Percentiles rank a stretch among this genome's conserved stretches.
Conservation (phyloP, 2,797 vertebrate species). For the Synanceia verrucosa region DNA sequence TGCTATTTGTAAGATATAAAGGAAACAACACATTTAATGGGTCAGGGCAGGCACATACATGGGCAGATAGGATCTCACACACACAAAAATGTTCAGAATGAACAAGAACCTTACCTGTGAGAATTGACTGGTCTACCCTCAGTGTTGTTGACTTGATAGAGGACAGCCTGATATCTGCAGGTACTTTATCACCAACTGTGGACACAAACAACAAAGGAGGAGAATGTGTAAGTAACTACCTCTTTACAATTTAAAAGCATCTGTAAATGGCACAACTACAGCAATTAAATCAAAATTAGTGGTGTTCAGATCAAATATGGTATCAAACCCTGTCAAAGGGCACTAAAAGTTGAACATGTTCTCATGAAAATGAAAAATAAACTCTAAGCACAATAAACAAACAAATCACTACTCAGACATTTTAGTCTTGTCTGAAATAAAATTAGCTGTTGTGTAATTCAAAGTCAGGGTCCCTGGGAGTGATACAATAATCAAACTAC, state of each 20-base stretch:
- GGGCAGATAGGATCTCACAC: neutral
- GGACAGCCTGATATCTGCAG: slow-evolving; percentile 96
- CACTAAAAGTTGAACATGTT: neutral
- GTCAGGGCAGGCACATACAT: neutral
- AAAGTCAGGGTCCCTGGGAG: neutral
- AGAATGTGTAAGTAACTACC: slow-evolving; percentile 21
- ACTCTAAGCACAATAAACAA: slow-evolving; percentile 7
- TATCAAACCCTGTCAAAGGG: neutral
- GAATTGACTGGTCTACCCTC: slow-evolving; percentile 97
- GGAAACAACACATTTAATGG: neutral
- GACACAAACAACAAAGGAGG: slow-evolving; percentile 48
- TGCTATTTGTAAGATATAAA: neutral
- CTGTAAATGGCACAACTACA: neutral
- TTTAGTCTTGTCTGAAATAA: neutral
- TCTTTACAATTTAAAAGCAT: slow-evolving; percentile 20
- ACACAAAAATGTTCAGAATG: neutral
- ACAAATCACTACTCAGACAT: slow-evolving; percentile 16
- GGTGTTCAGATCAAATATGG: neutral
- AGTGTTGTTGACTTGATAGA: slow-evolving; percentile 98
- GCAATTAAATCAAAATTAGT: neutral
- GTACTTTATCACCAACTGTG: slow-evolving; percentile 98
- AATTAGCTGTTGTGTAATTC: slow-evolving; percentile 16
- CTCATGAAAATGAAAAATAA: neutral
- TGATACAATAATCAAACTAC: slow-evolving; percentile 54
- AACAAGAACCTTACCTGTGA: slow-evolving; percentile 87